Evolutionary conservation across 1,140 invertebrate species (phyloP).

Genomic region (Euura lappo): DNA sequence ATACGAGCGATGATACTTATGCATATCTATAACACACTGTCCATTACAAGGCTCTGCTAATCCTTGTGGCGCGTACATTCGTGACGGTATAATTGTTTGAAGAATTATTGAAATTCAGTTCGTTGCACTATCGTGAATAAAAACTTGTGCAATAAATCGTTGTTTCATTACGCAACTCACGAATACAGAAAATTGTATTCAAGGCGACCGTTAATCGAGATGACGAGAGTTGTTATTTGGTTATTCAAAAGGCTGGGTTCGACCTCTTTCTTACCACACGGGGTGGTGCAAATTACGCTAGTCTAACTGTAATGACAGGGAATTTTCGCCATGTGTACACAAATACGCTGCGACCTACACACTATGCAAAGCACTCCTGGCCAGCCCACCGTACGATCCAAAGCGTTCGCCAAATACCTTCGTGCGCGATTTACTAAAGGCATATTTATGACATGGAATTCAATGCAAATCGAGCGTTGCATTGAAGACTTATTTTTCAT

Average conservation of each 20-base stretch:
- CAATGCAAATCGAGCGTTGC: neutral
- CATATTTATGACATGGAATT: neutral
- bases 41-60: no score
- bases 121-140: neutral
- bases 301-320: neutral
- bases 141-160: neutral
- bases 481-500: neutral
- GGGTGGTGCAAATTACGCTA: neutral
- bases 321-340: neutral
- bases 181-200: neutral
- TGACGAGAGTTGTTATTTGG: neutral
- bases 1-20: no score
- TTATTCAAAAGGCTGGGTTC: neutral
- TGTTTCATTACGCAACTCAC: neutral
- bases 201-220: constrained; percentile 6
- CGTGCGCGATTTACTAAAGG: neutral
- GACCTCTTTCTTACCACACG: neutral
- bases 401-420: neutral
- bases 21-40: no score
- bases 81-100: no score
- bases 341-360: no score
- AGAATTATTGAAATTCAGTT: neutral
- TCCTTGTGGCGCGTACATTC: no score
- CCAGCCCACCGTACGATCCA: no score
- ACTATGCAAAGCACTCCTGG: no score